Evolutionary conservation across 2,888 invertebrate species (phyloP).

Genomic region (Nebria salina): DNA sequence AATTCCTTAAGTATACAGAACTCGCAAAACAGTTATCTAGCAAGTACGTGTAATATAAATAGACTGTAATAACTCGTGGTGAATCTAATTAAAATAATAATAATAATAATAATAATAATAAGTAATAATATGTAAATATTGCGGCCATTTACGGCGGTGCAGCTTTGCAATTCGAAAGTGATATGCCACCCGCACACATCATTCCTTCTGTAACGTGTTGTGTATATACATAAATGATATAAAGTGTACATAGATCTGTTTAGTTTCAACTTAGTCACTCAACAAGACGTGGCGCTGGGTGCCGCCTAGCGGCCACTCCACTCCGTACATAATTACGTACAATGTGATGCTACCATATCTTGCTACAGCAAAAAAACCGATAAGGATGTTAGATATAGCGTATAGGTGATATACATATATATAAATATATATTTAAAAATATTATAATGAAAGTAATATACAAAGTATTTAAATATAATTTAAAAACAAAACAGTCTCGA

Average conservation of each 20-base stretch:
- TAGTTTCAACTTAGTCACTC: constrained; percentile 36
- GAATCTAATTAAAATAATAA: constrained; percentile 63
- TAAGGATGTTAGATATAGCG: constrained; percentile 41
- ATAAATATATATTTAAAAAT: constrained; percentile 8
- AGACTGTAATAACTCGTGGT: constrained; percentile 54
- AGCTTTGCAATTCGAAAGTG: constrained; percentile 8
- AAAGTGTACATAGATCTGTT: constrained; percentile 28
- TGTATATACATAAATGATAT: constrained; percentile 32
- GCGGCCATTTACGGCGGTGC: background rate
- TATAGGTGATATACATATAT: constrained; percentile 35
- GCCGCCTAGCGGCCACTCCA: constrained; percentile 22
- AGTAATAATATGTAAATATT: background rate
- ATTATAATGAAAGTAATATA: constrained; percentile 47
- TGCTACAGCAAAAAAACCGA: constrained; percentile 64
- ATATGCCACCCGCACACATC: constrained; percentile 30
- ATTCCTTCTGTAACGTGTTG: constrained; percentile 20
- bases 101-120: background rate
- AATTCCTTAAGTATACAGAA: constrained; percentile 98
- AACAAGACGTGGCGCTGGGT: constrained; percentile 33
- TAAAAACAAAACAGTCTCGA: constrained; percentile 51
- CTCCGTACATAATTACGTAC: constrained; percentile 52
- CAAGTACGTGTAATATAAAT: constrained; percentile 84
- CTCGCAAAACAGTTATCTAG: constrained; percentile 97
- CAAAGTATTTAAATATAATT: constrained; percentile 52
- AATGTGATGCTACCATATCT: constrained; percentile 85